Evolutionary conservation across 2,888 invertebrate species (phyloP), one percentile per base, ranked within the genome.

Genomic region (Netelia melanura): DNA sequence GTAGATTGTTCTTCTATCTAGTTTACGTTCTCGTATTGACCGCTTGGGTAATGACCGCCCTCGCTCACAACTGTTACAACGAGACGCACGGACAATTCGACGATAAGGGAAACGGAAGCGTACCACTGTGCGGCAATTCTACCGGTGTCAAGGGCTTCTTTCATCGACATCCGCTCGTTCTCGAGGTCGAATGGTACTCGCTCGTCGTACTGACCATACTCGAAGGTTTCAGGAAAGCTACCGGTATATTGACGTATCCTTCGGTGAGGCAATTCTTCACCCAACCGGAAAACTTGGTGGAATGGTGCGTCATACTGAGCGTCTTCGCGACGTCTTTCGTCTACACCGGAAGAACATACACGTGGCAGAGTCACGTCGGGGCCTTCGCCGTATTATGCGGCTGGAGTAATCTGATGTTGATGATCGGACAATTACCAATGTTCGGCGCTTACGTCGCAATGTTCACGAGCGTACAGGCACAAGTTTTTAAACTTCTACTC

Each of bases 381-480:
- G 98, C 98, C 0, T 97, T 98, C 91, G 97, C 97, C 0, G 97
- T 98, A 0, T 95, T 98, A 3, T 96, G 97, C 61, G 97, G 97
- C 5, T 98, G 98, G 98, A 97, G 97, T 5, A 97, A 98, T 93
- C 94, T 98, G n/a, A 97, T 98, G 97, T 94, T 97, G 92, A 97
- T 98, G 97, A 97, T 98, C 81, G 98, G 98, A 0, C 97, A 98
- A 90, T 94, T 98, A 56, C 98, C 98, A 0, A 96, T 97, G 71
- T 97, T 98, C 91, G 98, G 98, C 21, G 97, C 98, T 0, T 98
- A 98, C 91, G 98, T 98, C 3, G 98, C 98, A 0, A 98, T 98
- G 98, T 98, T 97, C 89, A 97, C 97, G 1, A 96, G 97, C 93
- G 97, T 98, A 0, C 97, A 97, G 92, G 97, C 97, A 67, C 98